A percentile compares a stretch with the other conserved stretches of the same genome.
phyloP scores from a whole-genome alignment of 2,113 vertebrate genomes.

The Pan paniscus region DNA sequence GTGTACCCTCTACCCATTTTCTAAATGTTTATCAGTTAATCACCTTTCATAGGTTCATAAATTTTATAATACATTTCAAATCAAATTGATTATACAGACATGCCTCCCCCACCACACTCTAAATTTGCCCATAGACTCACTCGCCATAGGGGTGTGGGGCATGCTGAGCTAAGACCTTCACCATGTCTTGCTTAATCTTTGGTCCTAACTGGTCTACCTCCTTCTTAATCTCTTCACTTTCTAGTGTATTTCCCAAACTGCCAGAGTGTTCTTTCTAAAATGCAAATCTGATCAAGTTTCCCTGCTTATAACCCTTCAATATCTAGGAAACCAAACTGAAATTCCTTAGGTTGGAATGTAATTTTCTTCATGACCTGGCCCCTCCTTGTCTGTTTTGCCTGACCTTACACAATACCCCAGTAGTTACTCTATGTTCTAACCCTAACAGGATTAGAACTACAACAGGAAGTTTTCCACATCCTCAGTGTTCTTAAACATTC shows the following conservation, averaged over 20 bases:
- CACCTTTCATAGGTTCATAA: background rate
- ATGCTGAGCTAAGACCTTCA: background rate
- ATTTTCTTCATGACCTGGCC: background rate
- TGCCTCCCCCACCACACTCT: fast-evolving
- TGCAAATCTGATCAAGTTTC: background rate
- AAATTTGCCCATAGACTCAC: background rate
- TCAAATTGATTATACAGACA: background rate
- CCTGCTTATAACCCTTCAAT: background rate
- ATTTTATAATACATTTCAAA: background rate
- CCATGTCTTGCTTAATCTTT: background rate
- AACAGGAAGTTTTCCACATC: background rate
- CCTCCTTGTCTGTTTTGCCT: background rate
- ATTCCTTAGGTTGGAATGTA: background rate
- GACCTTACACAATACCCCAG: background rate
- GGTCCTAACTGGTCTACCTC: background rate
- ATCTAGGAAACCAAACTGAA: background rate
- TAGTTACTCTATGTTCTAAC: background rate
- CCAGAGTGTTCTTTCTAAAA: background rate
- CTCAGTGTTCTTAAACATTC: background rate
- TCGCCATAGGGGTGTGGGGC: background rate
- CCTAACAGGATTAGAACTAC: background rate
- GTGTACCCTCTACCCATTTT: background rate
- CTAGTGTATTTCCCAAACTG: background rate
- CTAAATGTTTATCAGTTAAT: background rate
- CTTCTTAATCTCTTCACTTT: background rate